phyloP scores from a whole-genome alignment of 2,113 vertebrate genomes.

The Triplophysa rosa region DNA sequence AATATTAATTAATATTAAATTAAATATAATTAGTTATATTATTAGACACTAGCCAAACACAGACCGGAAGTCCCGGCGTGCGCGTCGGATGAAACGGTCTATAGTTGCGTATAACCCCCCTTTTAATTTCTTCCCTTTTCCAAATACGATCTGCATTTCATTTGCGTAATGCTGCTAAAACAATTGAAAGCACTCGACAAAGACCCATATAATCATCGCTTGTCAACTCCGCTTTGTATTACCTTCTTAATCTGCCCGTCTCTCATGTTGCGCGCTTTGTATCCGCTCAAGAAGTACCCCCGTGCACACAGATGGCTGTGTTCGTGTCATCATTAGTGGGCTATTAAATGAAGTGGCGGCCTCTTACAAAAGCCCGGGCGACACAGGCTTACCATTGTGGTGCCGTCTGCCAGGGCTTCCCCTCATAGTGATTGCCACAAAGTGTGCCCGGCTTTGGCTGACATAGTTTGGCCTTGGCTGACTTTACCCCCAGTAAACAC shows the following conservation, averaged over 20 bases:
- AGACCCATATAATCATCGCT: slow-evolving; percentile 27
- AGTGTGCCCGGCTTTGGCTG: slow-evolving; percentile 19
- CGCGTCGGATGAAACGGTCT: too few species aligned
- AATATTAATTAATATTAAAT: too few species aligned
- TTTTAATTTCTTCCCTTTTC: not conserved
- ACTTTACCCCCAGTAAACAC: slow-evolving; percentile 23
- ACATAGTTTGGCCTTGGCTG: slow-evolving; percentile 17
- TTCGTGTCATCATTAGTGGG: slow-evolving; percentile 20
- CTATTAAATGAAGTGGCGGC: slow-evolving; percentile 22
- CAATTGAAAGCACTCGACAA: slow-evolving; percentile 10
- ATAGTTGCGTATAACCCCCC: not conserved
- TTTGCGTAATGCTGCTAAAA: slow-evolving; percentile 24
- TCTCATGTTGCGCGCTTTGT: slow-evolving; percentile 16
- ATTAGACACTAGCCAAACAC: too few species aligned
- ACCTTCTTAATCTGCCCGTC: slow-evolving; percentile 11
- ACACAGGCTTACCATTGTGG: slow-evolving; percentile 52
- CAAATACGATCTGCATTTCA: slow-evolving; percentile 1
- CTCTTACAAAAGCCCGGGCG: slow-evolving; percentile 41
- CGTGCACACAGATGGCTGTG: slow-evolving; percentile 49
- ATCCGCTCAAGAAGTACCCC: not conserved
- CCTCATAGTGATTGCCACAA: slow-evolving; percentile 41
- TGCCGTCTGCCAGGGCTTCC: slow-evolving; percentile 44
- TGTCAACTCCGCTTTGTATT: slow-evolving; percentile 9
- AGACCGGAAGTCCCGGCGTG: too few species aligned
- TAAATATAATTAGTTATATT: too few species aligned